Base-by-base conservation (phyloP, 2,797 vertebrate genomes). In the Eremophila alpestris region DNA sequence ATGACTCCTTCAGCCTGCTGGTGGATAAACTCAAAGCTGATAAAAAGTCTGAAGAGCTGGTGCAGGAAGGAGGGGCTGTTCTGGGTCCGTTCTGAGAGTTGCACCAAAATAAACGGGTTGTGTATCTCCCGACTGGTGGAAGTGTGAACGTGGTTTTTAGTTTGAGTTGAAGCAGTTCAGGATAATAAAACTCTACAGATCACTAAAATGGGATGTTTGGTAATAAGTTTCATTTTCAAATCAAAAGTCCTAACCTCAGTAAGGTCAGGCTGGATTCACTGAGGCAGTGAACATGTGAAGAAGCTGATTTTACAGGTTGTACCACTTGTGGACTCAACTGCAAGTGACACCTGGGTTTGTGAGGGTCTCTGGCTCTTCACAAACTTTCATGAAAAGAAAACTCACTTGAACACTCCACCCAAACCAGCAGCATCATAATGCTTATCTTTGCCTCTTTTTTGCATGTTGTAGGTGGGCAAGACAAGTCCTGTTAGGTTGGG, bases 1-100 rank as follows among this genome's bases (percentile, higher is more conserved):
- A 95, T 96, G 97, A 91, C 97, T 94, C 94, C 32, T 95, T 60
- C 65, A 84, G 94, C 90, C 84, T 88, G 85, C 91, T 81, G 29
- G 60, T 94, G 46, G 54, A 45, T 55, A 23, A 73, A 40, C 16
- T 80, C 4, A 2, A 32, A 55, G 49, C 40, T 38, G 45, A 11
- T 48, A 52, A 83, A 43, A 34, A 38, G 26, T 17, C 49, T 40
- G 41, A 51, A 36, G 58, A 64, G 38, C 51, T 88, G 65, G 24
- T 68, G 20, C 1, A 2, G 55, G 21, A 48, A 36, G 32, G 52
- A 73, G 58, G 43, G 46, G 24, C 30, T 76, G 26, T 27, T 34
- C 40, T 38, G 32, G 7, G 21, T 41, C 30, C 0, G 0, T 36
- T 7, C 17, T 40, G 59, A 70, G 32, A 58, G 22, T 4, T 81